phyloP scores from a whole-genome alignment of 2,797 vertebrate genomes.

The Hemitrygon akajei region DNA sequence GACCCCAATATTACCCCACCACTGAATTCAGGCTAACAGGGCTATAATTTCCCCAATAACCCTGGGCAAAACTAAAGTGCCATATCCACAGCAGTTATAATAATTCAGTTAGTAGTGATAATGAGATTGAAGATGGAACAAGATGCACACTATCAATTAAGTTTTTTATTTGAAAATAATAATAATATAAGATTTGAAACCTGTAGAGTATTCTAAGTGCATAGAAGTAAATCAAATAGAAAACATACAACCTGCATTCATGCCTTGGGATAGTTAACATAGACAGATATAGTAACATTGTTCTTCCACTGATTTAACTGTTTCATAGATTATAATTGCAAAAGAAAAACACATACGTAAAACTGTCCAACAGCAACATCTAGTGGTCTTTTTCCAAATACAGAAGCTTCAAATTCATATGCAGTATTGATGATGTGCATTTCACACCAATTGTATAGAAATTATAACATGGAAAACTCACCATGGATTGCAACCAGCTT shows the following conservation, averaged over 20 bases:
- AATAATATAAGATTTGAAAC: not conserved
- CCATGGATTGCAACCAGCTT: not conserved
- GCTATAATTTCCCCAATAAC: not conserved
- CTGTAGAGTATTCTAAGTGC: not conserved
- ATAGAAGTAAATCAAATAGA: not conserved
- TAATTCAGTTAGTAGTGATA: not conserved
- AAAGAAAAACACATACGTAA: not conserved
- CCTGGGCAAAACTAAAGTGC: no score
- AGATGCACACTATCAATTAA: not conserved
- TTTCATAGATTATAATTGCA: not conserved
- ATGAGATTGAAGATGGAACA: not conserved
- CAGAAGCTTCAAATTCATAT: not conserved
- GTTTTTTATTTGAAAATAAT: not conserved
- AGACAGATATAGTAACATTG: not conserved
- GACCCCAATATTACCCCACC: no score
- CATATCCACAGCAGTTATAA: not conserved
- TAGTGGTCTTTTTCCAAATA: not conserved
- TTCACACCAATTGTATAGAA: not conserved
- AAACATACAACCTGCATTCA: not conserved
- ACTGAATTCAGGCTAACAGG: no score
- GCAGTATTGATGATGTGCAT: not conserved
- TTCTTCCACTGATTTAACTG: not conserved
- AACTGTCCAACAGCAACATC: slow-evolving; percentile 29
- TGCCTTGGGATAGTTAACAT: not conserved
- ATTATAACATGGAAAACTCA: not conserved